Percentiles rank a stretch among this genome's conserved stretches.
Evolutionary conservation across 2,888 invertebrate species (phyloP).

Genomic region (Patella depressa): DNA sequence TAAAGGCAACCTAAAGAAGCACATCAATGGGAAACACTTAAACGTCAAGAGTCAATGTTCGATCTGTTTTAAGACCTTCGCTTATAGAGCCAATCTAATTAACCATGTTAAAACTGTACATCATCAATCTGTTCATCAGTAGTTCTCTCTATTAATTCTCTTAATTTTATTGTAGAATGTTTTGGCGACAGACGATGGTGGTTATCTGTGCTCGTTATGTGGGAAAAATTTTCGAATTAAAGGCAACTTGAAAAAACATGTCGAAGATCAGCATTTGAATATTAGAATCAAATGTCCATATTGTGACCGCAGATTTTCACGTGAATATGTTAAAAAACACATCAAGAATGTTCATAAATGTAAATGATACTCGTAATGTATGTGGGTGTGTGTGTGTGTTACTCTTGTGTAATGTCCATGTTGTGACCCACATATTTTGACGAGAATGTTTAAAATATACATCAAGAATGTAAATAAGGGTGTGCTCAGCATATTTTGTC

Average conservation of each 20-base stretch:
- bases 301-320: background rate
- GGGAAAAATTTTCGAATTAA: background rate
- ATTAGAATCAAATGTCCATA: background rate
- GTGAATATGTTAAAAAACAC: constrained; percentile 9
- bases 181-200: too few species aligned
- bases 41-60: background rate
- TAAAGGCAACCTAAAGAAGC: constrained; percentile 2
- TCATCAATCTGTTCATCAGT: background rate
- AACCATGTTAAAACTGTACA: background rate
- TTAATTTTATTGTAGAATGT: too few species aligned
- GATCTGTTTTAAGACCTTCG: background rate
- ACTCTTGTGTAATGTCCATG: too few species aligned
- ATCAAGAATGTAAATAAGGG: too few species aligned
- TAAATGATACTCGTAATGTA: background rate
- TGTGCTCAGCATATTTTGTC: too few species aligned
- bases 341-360: background rate
- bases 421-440: too few species aligned
- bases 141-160: background rate
- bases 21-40: background rate
- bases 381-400: background rate
- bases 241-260: constrained; percentile 5
- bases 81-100: background rate
- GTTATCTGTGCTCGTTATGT: background rate
- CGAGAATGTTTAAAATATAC: too few species aligned
- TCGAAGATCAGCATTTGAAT: background rate